phyloP scores from a whole-genome alignment of 1,140 invertebrate genomes.

The Pseudachorutes palmiensis region DNA sequence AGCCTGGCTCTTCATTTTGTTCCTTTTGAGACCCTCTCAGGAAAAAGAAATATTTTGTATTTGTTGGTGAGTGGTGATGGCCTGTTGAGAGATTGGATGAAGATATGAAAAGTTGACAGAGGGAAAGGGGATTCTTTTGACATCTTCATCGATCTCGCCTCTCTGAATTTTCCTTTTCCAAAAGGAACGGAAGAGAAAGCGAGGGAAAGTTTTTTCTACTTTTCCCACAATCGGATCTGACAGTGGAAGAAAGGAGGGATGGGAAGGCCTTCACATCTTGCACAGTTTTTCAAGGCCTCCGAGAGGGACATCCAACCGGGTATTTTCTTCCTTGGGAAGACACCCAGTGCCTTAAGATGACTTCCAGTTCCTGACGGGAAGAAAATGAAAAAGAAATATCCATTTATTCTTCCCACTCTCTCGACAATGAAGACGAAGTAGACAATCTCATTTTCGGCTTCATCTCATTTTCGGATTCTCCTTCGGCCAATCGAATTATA shows the following conservation, averaged over 20 bases:
- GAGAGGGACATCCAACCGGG: not conserved
- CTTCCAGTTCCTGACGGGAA: not conserved
- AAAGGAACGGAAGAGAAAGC: not conserved
- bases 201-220: not conserved
- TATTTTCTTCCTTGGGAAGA: not conserved
- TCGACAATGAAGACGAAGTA: too few relatives aligned
- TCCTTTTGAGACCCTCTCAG: too few relatives aligned
- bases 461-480: too few relatives aligned
- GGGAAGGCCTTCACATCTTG: not conserved
- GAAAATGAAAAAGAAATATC: not conserved
- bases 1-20: too few relatives aligned
- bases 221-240: conserved; percentile 34
- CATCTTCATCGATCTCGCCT: conserved; percentile 38
- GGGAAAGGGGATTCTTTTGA: conserved; percentile 36
- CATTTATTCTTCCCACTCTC: not conserved
- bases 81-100: conserved; percentile 10
- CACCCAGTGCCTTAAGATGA: not conserved
- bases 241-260: conserved; percentile 28
- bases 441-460: too few relatives aligned
- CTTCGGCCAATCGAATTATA: too few relatives aligned
- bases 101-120: conserved; percentile 34
- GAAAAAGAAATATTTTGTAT: too few relatives aligned
- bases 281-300: not conserved
- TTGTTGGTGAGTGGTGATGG: conserved; percentile 6
- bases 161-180: not conserved